Conservation (phyloP, 30 jellyfish, hydroid and myxozoan genomes). For the Aurelia sp. region DNA sequence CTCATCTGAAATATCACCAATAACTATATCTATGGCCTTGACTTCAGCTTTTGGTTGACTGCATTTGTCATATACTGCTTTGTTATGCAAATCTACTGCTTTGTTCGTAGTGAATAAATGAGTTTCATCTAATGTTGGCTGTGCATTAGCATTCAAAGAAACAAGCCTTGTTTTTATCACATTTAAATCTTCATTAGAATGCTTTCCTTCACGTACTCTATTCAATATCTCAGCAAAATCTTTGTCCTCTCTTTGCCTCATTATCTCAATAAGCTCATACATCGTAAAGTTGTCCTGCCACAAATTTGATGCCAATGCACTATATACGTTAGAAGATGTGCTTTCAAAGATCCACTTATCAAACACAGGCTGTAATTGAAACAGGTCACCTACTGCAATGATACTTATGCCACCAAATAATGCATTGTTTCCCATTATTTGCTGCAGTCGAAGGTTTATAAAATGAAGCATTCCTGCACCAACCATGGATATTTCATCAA, state of each 20-base stretch:
- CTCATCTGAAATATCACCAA: constrained; percentile 4
- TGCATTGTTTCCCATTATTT: not conserved
- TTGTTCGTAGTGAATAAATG: constrained; percentile 20
- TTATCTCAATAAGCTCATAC: too few species aligned
- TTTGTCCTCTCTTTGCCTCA: not conserved
- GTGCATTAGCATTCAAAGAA: not conserved
- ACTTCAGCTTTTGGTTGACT: not conserved
- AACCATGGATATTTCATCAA: constrained; percentile 54
- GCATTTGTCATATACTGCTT: not conserved
- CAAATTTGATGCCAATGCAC: not conserved
- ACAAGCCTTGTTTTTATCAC: constrained; percentile 1
- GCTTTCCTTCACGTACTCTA: constrained; percentile 13
- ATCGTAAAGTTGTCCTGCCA: constrained; percentile 9
- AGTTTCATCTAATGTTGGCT: not conserved
- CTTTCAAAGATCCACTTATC: constrained; percentile 34
- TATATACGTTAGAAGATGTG: not conserved
- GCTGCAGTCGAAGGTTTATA: constrained; percentile 11
- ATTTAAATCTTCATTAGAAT: not conserved
- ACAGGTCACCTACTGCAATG: constrained; percentile 1
- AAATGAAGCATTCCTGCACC: constrained; percentile 19
- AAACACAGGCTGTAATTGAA: constrained; percentile 7
- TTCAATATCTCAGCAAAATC: constrained; percentile 5
- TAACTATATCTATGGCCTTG: not conserved
- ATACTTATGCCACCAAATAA: constrained; percentile 30
- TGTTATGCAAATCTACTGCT: constrained; percentile 2